Conservation (phyloP, 2,113 vertebrate genomes). For the Crotalus tigris region DNA sequence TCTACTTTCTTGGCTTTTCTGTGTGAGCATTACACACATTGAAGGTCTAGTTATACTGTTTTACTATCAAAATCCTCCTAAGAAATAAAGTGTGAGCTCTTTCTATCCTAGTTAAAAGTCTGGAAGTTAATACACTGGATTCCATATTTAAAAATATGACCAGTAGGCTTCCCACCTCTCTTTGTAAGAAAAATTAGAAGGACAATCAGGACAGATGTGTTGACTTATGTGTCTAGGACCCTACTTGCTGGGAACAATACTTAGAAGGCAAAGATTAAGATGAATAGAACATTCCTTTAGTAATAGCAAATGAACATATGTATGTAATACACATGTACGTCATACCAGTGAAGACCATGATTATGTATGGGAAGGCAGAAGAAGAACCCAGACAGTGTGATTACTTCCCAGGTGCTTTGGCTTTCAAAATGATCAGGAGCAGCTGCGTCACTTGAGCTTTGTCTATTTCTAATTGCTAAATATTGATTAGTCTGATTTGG, state of each 20-base stretch:
- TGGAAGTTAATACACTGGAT: not conserved
- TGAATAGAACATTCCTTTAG: not conserved
- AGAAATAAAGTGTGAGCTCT: not conserved
- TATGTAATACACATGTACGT: not conserved
- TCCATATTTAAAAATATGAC: not conserved
- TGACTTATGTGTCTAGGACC: not conserved
- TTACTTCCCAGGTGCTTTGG: too few species aligned
- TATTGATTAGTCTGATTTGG: not conserved
- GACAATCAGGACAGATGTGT: too few species aligned
- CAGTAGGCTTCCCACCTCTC: not conserved
- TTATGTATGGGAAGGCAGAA: not conserved
- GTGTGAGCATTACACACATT: not conserved
- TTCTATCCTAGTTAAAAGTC: not conserved
- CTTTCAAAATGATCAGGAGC: not conserved
- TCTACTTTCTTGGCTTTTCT: not conserved
- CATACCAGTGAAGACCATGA: not conserved
- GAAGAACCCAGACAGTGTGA: not conserved
- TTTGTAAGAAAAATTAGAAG: not conserved
- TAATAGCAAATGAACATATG: not conserved
- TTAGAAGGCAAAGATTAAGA: not conserved
- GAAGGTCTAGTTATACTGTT: not conserved
- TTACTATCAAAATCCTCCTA: not conserved
- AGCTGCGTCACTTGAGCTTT: not conserved
- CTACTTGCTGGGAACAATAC: too few species aligned
- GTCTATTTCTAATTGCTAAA: not conserved